A percentile compares a stretch with the other conserved stretches of the same genome.
phyloP scores from a whole-genome alignment of 2,113 vertebrate genomes.

The Eublepharis macularius region DNA sequence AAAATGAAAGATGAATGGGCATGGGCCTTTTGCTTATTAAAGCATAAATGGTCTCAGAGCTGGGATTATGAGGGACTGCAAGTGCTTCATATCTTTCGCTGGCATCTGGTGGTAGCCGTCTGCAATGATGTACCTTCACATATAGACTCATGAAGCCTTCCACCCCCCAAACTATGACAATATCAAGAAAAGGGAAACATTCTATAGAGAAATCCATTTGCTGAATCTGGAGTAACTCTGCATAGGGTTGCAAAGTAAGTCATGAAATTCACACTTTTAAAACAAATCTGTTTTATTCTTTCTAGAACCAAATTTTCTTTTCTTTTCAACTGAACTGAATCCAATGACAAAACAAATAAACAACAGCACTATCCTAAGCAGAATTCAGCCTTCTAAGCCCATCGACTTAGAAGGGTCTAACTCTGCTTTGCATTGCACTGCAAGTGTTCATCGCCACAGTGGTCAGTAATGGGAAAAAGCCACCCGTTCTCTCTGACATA shows the following conservation, averaged over 20 bases:
- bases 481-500: neutral
- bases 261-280: neutral
- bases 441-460: neutral
- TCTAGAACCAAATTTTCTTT: neutral
- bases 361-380: too few species aligned
- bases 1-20: slow-evolving; percentile 25
- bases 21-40: slow-evolving; percentile 11
- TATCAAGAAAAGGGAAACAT: too few species aligned
- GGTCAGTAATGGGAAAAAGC: neutral
- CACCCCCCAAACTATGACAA: neutral
- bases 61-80: neutral
- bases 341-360: neutral
- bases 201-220: too few species aligned
- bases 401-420: too few species aligned
- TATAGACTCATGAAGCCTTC: neutral
- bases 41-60: slow-evolving; percentile 30
- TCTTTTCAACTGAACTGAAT: neutral
- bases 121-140: too few species aligned
- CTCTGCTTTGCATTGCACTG: too few species aligned
- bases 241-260: neutral
- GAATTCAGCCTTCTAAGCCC: too few species aligned
- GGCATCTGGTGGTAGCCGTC: neutral
- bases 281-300: neutral
- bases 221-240: too few species aligned
- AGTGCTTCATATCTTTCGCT: neutral